Base-by-base conservation (phyloP, 2,113 vertebrate genomes). In the Parotia lawesii region DNA sequence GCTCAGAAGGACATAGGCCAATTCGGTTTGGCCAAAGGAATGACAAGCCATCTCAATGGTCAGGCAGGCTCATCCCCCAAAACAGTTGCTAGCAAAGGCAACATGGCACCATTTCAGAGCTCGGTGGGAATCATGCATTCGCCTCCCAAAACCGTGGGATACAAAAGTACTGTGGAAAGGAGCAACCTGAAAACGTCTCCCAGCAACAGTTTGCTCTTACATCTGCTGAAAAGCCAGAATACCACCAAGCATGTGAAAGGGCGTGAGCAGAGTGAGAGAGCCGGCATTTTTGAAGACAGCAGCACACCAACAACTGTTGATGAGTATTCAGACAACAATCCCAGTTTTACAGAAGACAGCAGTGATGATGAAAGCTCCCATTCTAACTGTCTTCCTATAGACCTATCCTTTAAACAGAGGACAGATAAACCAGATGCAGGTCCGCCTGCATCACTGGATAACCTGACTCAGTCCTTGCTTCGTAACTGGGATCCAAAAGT, bases 191-290 rank as follows among this genome's bases (percentile, higher is more conserved):
- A 99, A 42, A 98, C 99, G 21, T 98, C 98, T 24, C 98, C 99
- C 92, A 99, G 97, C 82, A 99, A 99, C 96, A 99, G 99, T 97
- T 97, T 99, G 96, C 98, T 99, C 57, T 97, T 99, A 80, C 98
- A 99, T 69, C 98, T 99, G 18, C 98, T 99, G 67, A 99, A 99
- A 97, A 99, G 99, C 97, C 99, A 99, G 97, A 99, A 98, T 92
- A 97, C 98, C 89, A 98, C 99, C 90, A 98, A 98, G 94, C 98
- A 98, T 6, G 75, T 98, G 80, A 98, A 98, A 24, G 98, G 98
- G 72, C 98, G 98, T 10, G 98, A 98, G 54, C 98, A 98, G 67
- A 97, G 98, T 56, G 98, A 99, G 65, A 98, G 98, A 82, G 97
- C 95, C 81, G 96, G 98, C 47, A 35, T 98, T 65, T 98, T 98